These are phyloP conservation scores for Microctonus aethiopoides DNA, from an alignment of 2,888 invertebrate genomes.

Conservation along the genomic window DNA sequence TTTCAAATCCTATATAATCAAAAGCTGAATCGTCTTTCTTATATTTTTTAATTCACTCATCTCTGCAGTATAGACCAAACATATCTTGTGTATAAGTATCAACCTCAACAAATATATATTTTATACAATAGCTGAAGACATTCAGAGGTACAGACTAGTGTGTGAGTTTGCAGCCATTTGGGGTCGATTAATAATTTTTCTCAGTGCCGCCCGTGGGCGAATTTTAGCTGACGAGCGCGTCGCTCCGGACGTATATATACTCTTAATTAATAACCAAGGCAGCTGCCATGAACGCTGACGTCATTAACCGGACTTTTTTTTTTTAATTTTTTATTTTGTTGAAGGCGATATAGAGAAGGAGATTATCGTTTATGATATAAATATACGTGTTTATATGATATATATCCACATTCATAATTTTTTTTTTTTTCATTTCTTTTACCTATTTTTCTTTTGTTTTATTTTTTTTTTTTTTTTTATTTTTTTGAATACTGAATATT, in stretches of 20 bases:
- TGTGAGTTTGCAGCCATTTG: constrained; percentile 23
- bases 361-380: not conserved
- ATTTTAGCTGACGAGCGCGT: constrained; percentile 49
- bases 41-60: not conserved
- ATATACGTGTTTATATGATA: not conserved
- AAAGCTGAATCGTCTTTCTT: not conserved
- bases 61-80: too few species aligned
- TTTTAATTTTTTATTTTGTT: not conserved
- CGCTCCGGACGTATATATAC: constrained; percentile 42
- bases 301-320: constrained; percentile 60
- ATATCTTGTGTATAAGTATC: too few species aligned
- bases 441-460: constrained; percentile 17
- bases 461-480: constrained; percentile 11
- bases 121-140: constrained; percentile 18
- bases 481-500: constrained; percentile 19
- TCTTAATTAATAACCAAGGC: constrained; percentile 65
- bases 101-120: constrained; percentile 13
- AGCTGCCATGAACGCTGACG: constrained; percentile 59
- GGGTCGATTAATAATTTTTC: constrained; percentile 58
- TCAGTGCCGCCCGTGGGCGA: constrained; percentile 53
- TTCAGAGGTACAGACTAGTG: too few species aligned
- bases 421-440: not conserved
- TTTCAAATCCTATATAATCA: not conserved
- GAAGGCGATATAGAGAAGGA: constrained; percentile 10
- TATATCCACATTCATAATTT: not conserved